Conservation (phyloP, 37 sponge, comb jelly and placozoan species). For the Eunapius fragilis region DNA sequence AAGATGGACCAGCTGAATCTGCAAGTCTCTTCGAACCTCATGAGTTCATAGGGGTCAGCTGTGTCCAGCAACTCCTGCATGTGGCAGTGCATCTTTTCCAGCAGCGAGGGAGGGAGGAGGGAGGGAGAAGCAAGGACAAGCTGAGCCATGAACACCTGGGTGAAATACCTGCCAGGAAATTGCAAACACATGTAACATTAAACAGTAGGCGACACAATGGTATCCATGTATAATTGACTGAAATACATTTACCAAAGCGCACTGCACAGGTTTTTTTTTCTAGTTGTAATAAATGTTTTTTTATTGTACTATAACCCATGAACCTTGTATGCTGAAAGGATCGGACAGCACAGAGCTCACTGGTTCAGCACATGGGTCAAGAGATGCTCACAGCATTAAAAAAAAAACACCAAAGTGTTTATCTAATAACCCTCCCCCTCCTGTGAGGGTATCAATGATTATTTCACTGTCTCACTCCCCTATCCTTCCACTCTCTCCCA, state of each 20-base stretch:
- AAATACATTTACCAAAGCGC: neutral
- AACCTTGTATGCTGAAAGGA: too few species aligned
- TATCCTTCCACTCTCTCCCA: too few species aligned
- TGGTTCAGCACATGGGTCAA: too few species aligned
- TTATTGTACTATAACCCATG: too few species aligned
- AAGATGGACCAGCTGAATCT: constrained; percentile 28
- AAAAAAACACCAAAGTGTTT: too few species aligned
- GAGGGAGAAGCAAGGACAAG: constrained; percentile 14
- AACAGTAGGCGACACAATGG: neutral
- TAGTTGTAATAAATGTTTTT: too few species aligned
- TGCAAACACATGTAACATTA: too few species aligned
- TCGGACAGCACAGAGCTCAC: too few species aligned
- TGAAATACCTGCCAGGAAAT: constrained; percentile 19
- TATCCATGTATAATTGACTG: neutral
- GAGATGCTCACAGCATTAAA: too few species aligned
- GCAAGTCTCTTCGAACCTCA: constrained; percentile 17
- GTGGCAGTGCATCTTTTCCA: neutral
- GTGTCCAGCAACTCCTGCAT: constrained; percentile 4
- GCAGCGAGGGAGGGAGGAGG: neutral
- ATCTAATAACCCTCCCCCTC: too few species aligned
- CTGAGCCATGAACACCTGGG: constrained; percentile 19
- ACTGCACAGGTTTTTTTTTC: neutral
- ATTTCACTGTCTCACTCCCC: too few species aligned
- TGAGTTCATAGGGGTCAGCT: constrained; percentile 6
- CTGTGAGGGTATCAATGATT: too few species aligned